Base-by-base conservation (phyloP, 2,113 vertebrate genomes). In the Myocastor coypus region DNA sequence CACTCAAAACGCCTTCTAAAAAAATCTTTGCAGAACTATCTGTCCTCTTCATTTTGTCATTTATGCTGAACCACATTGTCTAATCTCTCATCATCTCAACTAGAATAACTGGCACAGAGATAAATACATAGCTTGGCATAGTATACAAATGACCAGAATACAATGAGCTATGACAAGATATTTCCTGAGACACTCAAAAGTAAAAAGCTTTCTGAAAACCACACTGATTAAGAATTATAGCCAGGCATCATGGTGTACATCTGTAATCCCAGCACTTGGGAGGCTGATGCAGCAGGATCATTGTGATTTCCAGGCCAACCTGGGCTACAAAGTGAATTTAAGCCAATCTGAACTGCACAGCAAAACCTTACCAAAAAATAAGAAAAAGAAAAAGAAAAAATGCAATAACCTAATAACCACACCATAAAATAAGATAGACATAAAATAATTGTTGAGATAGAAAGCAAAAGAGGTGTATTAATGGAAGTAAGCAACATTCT, bases 111-210 rank as follows among this genome's bases (percentile, higher is more conserved):
- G 89, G 7, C 42, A 80, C 19, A 91, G n/a, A 92, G 59, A 80
- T 83, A 17, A 94, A 8, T 37, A 52, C 7, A 52, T 71, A 95
- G 83, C 37, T 90, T 94, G 16, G 66, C 64, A 87, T 19, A 93
- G 42, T 71, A 37, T 46, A 86, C 16, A 80, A 52, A 83, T 13
- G 80, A 77, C 83, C 20, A 92, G 52, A 83, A 80, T 30, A 66
- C 46, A 92, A 52, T 89, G 22, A 83, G 28, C 63, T 77, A 46
- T 40, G 57, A 75, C 17, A 59, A 90, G 22, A 66, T 78, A 37
- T 89, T 87, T 92, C 11, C 30, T 78, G 50, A 89, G 59, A 93
- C 19, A 93, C 85, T 57, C 30, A 83, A 20, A 40, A 96, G 83
- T 28, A 83, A 92, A 92, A 92, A 89, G 34, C 3, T 42, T 83